These are phyloP conservation scores for Halichondria panicea DNA, from an alignment of 37 sponge, comb jelly and placozoan species.

Conservation along the genomic window DNA sequence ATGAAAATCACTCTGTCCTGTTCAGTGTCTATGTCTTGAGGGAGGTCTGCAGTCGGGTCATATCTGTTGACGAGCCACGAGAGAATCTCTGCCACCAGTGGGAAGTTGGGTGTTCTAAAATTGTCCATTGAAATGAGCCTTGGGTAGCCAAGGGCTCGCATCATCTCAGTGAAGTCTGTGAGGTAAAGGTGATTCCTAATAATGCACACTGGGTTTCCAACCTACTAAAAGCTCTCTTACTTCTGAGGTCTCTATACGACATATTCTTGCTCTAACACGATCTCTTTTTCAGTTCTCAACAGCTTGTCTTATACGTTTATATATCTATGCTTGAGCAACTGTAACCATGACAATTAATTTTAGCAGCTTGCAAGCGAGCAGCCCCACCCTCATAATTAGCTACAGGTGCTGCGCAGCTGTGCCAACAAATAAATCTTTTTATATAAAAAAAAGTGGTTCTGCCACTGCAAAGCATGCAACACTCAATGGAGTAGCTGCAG, in stretches of 20 bases:
- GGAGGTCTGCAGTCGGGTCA: slow-evolving; percentile 88
- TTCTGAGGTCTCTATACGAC: slow-evolving; percentile 91
- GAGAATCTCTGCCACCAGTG: slow-evolving; percentile 91
- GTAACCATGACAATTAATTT: background rate
- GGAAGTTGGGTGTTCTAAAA: slow-evolving; percentile 96
- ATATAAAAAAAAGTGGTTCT: no score
- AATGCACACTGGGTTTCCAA: no score
- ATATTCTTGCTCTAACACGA: slow-evolving; percentile 30
- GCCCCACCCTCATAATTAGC: no score
- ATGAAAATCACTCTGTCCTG: slow-evolving; percentile 97
- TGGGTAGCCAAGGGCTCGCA: slow-evolving; percentile 93
- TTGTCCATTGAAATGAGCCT: slow-evolving; percentile 95
- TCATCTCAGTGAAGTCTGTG: slow-evolving; percentile 96
- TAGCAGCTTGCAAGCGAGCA: no score
- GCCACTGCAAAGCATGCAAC: background rate
- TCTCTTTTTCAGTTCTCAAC: background rate
- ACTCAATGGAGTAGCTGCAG: background rate
- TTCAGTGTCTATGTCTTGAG: slow-evolving; percentile 89
- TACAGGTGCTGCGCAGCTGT: no score
- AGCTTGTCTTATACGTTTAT: background rate
- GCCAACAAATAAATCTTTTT: no score
- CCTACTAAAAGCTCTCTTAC: slow-evolving; percentile 45
- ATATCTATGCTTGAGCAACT: no score
- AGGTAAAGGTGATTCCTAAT: slow-evolving; percentile 7
- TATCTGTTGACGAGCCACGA: slow-evolving; percentile 93